Percentiles rank a stretch among this genome's conserved stretches.
phyloP scores from a whole-genome alignment of 2,888 invertebrate genomes.

The Limnephilus rhombicus region DNA sequence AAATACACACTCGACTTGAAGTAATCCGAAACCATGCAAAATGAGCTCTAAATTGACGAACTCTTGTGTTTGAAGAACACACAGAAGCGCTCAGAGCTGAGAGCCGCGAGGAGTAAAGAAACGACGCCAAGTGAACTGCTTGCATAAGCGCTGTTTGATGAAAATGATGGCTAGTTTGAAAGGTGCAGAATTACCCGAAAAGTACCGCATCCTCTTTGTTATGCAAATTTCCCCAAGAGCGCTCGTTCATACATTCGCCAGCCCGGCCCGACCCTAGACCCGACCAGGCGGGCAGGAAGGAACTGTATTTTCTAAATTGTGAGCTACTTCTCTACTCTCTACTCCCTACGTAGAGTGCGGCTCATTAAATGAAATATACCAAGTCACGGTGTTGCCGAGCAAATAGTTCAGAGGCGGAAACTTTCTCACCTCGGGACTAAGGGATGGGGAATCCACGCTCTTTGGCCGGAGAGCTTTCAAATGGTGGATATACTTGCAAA shows the following conservation, averaged over 20 bases:
- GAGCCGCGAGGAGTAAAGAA: background rate
- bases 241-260: conserved; percentile 31
- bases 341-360: conserved; percentile 40
- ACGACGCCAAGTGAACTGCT: conserved; percentile 14
- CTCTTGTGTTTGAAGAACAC: conserved; percentile 1
- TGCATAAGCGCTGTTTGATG: conserved; percentile 40
- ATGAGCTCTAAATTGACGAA: background rate
- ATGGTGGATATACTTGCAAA: background rate
- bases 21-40: background rate
- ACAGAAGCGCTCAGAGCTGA: background rate
- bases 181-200: conserved; percentile 51
- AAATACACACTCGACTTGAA: background rate
- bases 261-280: background rate
- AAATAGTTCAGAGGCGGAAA: conserved; percentile 51
- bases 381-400: conserved; percentile 56
- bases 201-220: conserved; percentile 55
- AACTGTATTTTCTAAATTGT: conserved; percentile 58
- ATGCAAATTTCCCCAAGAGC: conserved; percentile 50
- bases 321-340: conserved; percentile 34
- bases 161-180: conserved; percentile 54
- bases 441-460: background rate
- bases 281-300: conserved; percentile 3
- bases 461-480: background rate
- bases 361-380: conserved; percentile 64
- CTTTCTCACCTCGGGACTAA: conserved; percentile 54